Percentiles rank a stretch among this genome's conserved stretches.
phyloP scores from a whole-genome alignment of 1,140 invertebrate genomes.

The Tetranychus urticae region DNA sequence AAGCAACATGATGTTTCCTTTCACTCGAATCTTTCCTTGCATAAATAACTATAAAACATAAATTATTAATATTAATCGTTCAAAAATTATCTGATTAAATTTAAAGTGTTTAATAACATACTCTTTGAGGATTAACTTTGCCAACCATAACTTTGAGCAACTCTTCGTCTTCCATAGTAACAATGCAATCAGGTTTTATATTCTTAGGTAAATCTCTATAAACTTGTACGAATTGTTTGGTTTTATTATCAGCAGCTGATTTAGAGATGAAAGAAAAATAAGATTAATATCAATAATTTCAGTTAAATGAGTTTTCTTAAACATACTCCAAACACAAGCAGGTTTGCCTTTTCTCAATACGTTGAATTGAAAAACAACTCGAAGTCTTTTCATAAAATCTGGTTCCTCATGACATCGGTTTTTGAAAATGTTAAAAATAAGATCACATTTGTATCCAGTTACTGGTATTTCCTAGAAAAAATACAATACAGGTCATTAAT shows the following conservation, averaged over 20 bases:
- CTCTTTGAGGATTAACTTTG: slow-evolving; percentile 58
- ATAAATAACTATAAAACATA: slow-evolving; percentile 32
- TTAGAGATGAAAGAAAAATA: background rate
- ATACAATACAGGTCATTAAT: background rate
- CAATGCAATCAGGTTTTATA: slow-evolving; percentile 53
- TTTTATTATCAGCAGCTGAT: slow-evolving; percentile 14
- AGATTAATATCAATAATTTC: background rate
- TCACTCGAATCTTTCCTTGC: slow-evolving; percentile 68
- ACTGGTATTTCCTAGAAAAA: slow-evolving; percentile 2
- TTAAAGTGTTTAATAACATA: no score
- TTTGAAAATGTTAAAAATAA: slow-evolving; percentile 49
- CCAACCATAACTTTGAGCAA: slow-evolving; percentile 32
- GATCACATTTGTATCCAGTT: slow-evolving; percentile 25
- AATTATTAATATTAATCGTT: background rate
- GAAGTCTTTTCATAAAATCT: slow-evolving; percentile 47
- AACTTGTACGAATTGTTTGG: slow-evolving; percentile 33
- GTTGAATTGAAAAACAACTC: slow-evolving; percentile 61
- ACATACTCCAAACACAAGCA: slow-evolving; percentile 52
- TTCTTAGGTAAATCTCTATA: slow-evolving; percentile 48
- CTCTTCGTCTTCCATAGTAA: slow-evolving; percentile 34
- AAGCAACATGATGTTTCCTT: slow-evolving; percentile 75
- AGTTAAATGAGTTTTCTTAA: slow-evolving; percentile 21
- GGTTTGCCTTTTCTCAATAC: slow-evolving; percentile 51
- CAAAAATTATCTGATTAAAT: slow-evolving; percentile 13
- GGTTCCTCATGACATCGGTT: slow-evolving; percentile 43